Conservation (phyloP, 2,797 vertebrate species). For the Tokudaia tokunoshimensis region DNA sequence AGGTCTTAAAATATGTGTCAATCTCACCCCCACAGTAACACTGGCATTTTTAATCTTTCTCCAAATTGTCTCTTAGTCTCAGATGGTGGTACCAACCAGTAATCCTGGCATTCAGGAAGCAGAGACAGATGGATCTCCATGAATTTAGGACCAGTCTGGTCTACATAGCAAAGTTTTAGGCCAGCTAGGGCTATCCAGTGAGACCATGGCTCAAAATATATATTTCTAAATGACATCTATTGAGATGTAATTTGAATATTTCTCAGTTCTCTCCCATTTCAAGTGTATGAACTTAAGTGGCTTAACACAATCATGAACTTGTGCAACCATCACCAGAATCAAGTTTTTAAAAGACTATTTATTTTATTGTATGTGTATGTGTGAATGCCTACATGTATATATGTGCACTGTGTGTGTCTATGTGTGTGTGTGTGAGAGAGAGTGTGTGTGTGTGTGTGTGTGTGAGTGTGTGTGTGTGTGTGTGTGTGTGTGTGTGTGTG, state of each 20-base stretch:
- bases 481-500: background rate
- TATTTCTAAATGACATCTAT: background rate
- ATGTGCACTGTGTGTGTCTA: background rate
- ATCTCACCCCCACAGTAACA: background rate
- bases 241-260: slow-evolving; percentile 15
- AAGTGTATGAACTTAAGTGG: background rate
- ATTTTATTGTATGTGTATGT: background rate
- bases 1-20: background rate
- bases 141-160: background rate
- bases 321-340: background rate
- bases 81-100: background rate
- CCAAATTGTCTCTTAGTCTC: background rate
- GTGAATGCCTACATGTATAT: background rate
- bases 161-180: background rate
- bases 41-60: slow-evolving; percentile 23
- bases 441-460: background rate
- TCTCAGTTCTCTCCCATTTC: background rate
- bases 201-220: background rate
- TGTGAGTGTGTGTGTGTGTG: background rate
- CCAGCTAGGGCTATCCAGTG: background rate
- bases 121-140: background rate
- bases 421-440: too few species aligned
- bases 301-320: slow-evolving; percentile 35
- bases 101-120: background rate
- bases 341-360: background rate